A percentile compares a stretch with the other conserved stretches of the same genome.
Evolutionary conservation across 2,113 vertebrate genomes (phyloP).

Genomic region (Xenopus borealis): DNA sequence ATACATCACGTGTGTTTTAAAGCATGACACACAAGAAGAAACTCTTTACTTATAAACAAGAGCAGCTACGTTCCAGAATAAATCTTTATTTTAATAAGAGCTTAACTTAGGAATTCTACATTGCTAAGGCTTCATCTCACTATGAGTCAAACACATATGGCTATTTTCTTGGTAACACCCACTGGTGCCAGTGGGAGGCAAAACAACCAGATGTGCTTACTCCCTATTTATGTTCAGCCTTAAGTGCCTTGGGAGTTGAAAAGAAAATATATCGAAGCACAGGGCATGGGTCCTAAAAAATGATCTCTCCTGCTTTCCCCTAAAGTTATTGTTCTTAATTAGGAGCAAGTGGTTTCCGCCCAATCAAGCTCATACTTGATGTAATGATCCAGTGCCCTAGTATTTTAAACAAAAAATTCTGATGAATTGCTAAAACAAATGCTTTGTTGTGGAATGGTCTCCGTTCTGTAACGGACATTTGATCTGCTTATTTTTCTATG

Average conservation of each 20-base stretch:
- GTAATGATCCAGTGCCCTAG: not conserved
- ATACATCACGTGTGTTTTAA: too few species aligned
- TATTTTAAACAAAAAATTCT: not conserved
- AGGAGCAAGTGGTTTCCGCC: not conserved
- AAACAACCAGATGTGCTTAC: not conserved
- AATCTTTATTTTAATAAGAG: too few species aligned
- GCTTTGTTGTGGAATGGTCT: not conserved
- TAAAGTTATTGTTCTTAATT: not conserved
- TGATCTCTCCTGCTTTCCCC: not conserved
- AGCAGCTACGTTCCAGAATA: too few species aligned
- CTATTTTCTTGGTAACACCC: not conserved
- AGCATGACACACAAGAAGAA: too few species aligned
- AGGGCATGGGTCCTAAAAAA: not conserved
- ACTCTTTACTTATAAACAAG: too few species aligned
- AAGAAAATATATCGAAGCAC: not conserved
- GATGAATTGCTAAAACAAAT: not conserved
- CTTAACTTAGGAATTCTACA: too few species aligned
- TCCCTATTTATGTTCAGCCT: not conserved
- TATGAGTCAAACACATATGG: not conserved
- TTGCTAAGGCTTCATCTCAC: not conserved
- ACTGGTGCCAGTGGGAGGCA: not conserved
- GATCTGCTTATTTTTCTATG: conserved; percentile 33
- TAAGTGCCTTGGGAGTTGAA: not conserved
- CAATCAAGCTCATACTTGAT: not conserved
- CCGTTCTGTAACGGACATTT: conserved; percentile 11